phyloP scores from a whole-genome alignment of 2,113 vertebrate species.

The Merops nubicus region DNA sequence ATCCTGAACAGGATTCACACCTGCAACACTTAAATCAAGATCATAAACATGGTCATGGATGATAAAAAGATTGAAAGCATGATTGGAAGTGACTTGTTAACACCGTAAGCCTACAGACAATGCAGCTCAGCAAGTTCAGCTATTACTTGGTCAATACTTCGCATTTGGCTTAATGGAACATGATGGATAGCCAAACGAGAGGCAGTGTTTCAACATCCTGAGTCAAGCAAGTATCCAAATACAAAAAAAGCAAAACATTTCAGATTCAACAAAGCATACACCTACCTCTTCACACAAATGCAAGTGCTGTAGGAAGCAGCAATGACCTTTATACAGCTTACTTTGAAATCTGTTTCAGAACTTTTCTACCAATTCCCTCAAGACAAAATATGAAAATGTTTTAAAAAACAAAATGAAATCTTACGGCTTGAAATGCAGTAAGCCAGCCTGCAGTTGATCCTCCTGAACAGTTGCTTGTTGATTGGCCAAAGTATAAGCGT shows the following conservation, averaged over 20 bases:
- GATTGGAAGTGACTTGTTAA: background rate
- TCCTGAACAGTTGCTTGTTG: conserved; percentile 89
- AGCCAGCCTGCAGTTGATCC: conserved; percentile 89
- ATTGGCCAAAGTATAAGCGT: conserved; percentile 89
- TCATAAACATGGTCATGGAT: background rate
- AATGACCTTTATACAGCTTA: background rate
- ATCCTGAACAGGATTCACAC: background rate
- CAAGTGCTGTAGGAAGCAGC: background rate
- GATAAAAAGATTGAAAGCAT: background rate
- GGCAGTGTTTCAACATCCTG: background rate
- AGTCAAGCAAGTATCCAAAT: background rate
- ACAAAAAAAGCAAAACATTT: background rate
- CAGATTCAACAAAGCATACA: background rate
- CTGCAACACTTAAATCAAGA: background rate
- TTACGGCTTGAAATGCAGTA: conserved; percentile 94
- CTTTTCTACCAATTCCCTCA: background rate
- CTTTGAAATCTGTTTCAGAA: background rate
- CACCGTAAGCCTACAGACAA: background rate
- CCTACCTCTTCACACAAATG: background rate
- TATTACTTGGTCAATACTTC: background rate
- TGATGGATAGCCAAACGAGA: background rate
- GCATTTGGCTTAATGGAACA: background rate
- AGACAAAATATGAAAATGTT: background rate
- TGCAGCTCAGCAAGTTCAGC: background rate
- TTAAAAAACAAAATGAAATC: conserved; percentile 24